Percentiles rank a stretch among this genome's conserved stretches.
phyloP scores from a whole-genome alignment of 2,113 vertebrate species.

The Euleptes europaea region DNA sequence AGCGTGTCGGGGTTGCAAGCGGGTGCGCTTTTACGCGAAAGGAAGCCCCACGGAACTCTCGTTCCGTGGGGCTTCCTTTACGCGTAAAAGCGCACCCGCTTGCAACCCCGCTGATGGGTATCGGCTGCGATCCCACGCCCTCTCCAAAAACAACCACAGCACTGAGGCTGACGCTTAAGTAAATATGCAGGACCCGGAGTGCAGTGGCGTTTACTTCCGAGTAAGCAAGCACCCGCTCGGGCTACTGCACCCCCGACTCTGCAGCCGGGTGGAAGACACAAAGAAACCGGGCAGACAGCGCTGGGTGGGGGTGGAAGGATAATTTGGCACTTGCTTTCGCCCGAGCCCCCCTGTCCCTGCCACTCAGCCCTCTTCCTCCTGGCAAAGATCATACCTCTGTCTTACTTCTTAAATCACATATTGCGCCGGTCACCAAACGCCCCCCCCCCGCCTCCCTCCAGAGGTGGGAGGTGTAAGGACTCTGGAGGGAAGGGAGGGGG shows the following conservation, averaged over 20 bases:
- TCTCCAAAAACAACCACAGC: not conserved
- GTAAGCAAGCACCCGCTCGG: not conserved
- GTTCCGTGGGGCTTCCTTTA: not conserved
- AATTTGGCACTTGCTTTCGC: conserved; percentile 5
- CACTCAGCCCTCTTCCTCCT: conserved; percentile 20
- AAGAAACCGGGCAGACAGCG: not conserved
- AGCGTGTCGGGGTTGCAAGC: not conserved
- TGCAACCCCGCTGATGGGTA: not conserved
- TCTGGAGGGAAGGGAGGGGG: conserved; percentile 48
- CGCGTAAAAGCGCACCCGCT: not conserved
- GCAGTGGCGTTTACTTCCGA: not conserved
- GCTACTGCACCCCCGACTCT: too few relatives aligned
- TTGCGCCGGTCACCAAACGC: conserved; percentile 17
- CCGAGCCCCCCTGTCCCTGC: conserved; percentile 22
- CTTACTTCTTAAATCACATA: conserved; percentile 33
- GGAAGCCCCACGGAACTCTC: not conserved
- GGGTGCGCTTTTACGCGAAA: not conserved
- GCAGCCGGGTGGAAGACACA: not conserved
- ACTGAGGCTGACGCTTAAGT: not conserved
- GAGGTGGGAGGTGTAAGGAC: conserved; percentile 19
- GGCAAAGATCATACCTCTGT: conserved; percentile 11
- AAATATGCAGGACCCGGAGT: not conserved
- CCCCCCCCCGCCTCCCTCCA: not conserved
- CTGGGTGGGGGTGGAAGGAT: not conserved
- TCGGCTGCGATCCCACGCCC: too few relatives aligned